Evolutionary conservation across 1,140 invertebrate species (phyloP).

Genomic region (Protaetia brevitarsis): DNA sequence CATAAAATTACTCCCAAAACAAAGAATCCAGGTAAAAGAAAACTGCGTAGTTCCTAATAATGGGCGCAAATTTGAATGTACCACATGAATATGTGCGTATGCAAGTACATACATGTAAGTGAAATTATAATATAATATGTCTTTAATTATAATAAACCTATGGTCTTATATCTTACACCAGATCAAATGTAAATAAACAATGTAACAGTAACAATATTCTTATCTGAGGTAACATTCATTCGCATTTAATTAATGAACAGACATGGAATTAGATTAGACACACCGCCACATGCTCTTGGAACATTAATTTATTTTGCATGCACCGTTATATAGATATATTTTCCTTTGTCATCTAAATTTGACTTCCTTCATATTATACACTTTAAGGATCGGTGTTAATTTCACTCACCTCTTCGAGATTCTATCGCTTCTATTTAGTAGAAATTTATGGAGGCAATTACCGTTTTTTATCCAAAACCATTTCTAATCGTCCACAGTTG

Average conservation of each 20-base stretch:
- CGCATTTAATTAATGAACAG: too few relatives aligned
- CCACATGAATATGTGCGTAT: not conserved
- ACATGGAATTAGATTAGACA: too few relatives aligned
- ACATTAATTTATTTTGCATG: not conserved
- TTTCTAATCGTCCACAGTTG: constrained; percentile 7
- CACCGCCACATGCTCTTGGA: too few relatives aligned
- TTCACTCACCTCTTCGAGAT: not conserved
- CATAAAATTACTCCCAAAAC: not conserved
- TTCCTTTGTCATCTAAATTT: not conserved
- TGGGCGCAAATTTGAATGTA: not conserved
- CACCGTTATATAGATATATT: not conserved
- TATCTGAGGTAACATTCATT: too few relatives aligned
- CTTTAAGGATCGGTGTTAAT: not conserved
- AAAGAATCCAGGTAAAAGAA: not conserved
- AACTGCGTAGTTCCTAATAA: not conserved
- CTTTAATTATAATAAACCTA: too few relatives aligned
- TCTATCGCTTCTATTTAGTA: not conserved
- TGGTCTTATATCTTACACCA: too few relatives aligned
- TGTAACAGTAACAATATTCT: too few relatives aligned
- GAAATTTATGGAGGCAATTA: not conserved
- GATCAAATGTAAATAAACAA: too few relatives aligned
- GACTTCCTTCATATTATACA: not conserved
- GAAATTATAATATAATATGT: too few relatives aligned
- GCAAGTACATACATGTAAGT: too few relatives aligned
- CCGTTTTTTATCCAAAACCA: not conserved